Conservation (phyloP, 53 echinoderm and acorn worm genomes). For the Arbacia lixula region DNA sequence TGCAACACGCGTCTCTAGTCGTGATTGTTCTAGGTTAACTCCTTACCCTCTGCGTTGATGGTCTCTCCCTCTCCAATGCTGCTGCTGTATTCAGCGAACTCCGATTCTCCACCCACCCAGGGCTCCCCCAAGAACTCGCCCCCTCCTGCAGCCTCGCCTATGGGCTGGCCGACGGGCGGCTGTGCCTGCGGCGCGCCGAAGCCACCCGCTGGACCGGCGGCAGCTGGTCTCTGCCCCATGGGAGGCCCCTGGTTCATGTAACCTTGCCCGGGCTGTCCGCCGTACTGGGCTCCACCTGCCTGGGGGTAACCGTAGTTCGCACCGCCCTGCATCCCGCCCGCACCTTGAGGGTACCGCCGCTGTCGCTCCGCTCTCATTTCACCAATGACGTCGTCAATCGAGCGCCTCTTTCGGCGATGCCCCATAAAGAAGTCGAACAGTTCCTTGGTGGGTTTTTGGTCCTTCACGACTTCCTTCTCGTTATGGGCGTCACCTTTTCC, state of each 20-base stretch:
- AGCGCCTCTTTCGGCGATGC: conserved; percentile 1
- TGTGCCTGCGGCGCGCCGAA: too few species aligned
- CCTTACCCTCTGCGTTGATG: too few species aligned
- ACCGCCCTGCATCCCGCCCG: background rate
- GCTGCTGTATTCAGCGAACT: too few species aligned
- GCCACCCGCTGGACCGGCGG: background rate
- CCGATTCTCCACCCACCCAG: too few species aligned
- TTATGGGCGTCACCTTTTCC: background rate
- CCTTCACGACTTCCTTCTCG: too few species aligned
- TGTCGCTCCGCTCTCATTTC: too few species aligned
- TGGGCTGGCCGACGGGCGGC: background rate
- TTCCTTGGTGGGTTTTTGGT: background rate
- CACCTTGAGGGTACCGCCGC: background rate
- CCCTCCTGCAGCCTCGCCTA: background rate
- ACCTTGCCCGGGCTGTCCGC: background rate
- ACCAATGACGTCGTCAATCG: background rate
- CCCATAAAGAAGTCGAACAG: conserved; percentile 14
- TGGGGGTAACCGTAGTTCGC: background rate
- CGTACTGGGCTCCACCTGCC: background rate
- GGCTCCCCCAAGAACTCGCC: background rate
- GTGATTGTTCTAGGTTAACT: too few species aligned
- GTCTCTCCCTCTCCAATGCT: too few species aligned
- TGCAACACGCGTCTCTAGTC: too few species aligned
- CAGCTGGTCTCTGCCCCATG: too few species aligned
- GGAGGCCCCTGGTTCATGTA: background rate